Evolutionary conservation across 2,888 invertebrate genomes (phyloP), one percentile per base, ranked within the genome.

Genomic region (Argyresthia albistria): DNA sequence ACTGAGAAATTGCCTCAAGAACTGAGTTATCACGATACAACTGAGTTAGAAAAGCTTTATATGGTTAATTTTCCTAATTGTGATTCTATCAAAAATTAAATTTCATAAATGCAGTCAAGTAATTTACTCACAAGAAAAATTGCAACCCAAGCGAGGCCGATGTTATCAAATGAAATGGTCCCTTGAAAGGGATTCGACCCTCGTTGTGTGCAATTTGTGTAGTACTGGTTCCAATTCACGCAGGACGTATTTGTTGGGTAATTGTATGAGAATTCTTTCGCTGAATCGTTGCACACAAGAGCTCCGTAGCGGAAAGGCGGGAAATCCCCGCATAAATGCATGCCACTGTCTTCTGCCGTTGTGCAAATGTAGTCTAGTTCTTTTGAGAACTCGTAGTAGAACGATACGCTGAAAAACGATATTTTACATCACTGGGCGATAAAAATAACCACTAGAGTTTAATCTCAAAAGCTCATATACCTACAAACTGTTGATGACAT

Each of bases 121-220:
- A 43, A n/a, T 51, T 53, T 57, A 90, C 93, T 93, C 89, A 98
- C 99, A 91, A 99, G 91, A 89, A 99, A 99, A 82, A 99, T 99
- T 61, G 99, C 99, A 59, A 99, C 98, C 99, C 99, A 99, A 25
- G 99, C 99, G 67, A 99, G 92, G 60, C 99, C 99, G 69, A 99
- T 99, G 86, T 99, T 99, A 88, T 99, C 99, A 81, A 99, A 99
- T 43, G 98, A 98, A 70, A 99, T 99, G 54, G 99, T 98, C 57
- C 99, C 99, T 86, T 97, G 97, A 81, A 99, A 99, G 11, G 99
- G 99, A 89, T 99, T 99, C 67, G 94, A 92, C 53, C 96, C 97
- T 62, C 95, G 93, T 58, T 97, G 94, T 57, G 93, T 92, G 84
- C 99, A 99, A 69, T 94, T 93, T 51, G 96, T 97, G 80, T 99